These are phyloP conservation scores for Fulmarus glacialis DNA, from an alignment of 2,113 vertebrate species.

Conservation along the genomic window DNA sequence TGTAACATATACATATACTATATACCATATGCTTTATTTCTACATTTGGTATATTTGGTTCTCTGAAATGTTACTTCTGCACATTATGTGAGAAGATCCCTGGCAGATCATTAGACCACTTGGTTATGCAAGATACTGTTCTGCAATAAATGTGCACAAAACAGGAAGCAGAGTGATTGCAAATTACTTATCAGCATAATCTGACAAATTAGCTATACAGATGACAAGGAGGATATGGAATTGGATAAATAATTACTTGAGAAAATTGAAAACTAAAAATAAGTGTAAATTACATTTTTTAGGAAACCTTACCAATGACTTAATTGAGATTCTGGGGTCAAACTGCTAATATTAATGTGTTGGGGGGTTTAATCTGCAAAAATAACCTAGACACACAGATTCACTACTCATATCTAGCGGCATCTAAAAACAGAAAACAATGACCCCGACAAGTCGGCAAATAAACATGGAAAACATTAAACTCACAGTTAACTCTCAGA, in stretches of 20 bases:
- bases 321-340: neutral
- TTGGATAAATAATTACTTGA: conserved; percentile 40
- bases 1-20: neutral
- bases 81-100: neutral
- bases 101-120: neutral
- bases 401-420: neutral
- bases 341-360: neutral
- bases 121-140: conserved; percentile 43
- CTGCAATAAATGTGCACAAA: neutral
- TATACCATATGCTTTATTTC: neutral
- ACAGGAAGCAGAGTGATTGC: conserved; percentile 58
- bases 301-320: neutral
- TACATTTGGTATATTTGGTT: neutral
- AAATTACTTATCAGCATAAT: conserved; percentile 51
- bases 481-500: neutral
- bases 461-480: neutral
- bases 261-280: conserved; percentile 45
- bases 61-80: neutral
- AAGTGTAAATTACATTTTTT: conserved; percentile 1
- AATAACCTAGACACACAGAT: neutral
- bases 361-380: neutral
- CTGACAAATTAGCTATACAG: conserved; percentile 47
- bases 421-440: neutral
- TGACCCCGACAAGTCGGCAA: neutral
- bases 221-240: conserved; percentile 59